Conservation (phyloP, 2,888 invertebrate genomes). For the Physocephala rufipes region DNA sequence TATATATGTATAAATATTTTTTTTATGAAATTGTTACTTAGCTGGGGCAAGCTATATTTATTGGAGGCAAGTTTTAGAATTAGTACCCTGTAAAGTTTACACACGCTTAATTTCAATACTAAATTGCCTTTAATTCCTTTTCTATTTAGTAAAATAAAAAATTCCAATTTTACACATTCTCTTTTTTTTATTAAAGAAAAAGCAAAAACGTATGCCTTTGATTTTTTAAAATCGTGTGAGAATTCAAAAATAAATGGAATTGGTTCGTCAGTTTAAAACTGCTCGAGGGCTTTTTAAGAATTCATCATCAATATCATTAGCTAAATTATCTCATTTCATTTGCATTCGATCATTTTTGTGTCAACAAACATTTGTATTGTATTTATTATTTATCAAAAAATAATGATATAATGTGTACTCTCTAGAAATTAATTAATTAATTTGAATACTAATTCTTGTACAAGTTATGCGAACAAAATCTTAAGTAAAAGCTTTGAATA, state of each 20-base stretch:
- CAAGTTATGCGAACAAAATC: constrained; percentile 27
- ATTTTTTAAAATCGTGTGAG: neutral
- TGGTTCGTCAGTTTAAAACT: neutral
- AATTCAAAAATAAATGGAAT: neutral
- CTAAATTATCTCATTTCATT: too few species aligned
- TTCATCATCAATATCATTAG: constrained; percentile 1
- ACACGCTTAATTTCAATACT: neutral
- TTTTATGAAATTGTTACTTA: constrained; percentile 23
- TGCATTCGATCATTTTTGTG: neutral
- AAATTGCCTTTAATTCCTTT: neutral
- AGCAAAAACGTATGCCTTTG: neutral
- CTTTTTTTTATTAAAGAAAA: too few species aligned
- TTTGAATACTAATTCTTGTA: constrained; percentile 9
- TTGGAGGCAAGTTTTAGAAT: constrained; percentile 11
- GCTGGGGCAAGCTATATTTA: constrained; percentile 7
- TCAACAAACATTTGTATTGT: neutral
- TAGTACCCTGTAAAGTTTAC: constrained; percentile 6
- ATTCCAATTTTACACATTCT: neutral
- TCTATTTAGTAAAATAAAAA: neutral
- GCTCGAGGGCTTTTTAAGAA: neutral
- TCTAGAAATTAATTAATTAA: constrained; percentile 5
- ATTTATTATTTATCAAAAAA: constrained; percentile 24
- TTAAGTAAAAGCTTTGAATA: constrained; percentile 13
- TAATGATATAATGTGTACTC: constrained; percentile 12
- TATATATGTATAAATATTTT: constrained; percentile 15